Evolutionary conservation across 1,140 invertebrate species (phyloP).

Genomic region (Doryteuthis pealeii): DNA sequence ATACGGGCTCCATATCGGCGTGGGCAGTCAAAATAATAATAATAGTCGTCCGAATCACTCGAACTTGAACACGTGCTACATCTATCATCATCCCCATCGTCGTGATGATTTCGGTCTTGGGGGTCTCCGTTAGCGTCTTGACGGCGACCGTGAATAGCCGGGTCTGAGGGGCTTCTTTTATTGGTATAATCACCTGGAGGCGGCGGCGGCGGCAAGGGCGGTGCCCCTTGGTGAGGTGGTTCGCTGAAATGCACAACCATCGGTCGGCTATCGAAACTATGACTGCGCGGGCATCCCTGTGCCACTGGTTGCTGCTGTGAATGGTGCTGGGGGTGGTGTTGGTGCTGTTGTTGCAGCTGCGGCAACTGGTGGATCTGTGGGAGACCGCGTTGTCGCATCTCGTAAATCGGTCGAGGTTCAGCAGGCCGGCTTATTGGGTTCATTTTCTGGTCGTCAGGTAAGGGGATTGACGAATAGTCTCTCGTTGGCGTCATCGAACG

Average conservation of each 20-base stretch:
- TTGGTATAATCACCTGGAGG: background rate
- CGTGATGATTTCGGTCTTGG: background rate
- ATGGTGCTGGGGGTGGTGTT: slow-evolving; percentile 7
- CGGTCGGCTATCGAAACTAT: slow-evolving; percentile 50
- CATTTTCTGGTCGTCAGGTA: slow-evolving; percentile 50
- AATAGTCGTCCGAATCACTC: slow-evolving; percentile 49
- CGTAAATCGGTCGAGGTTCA: background rate
- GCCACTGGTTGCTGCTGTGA: slow-evolving; percentile 24
- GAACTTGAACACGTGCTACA: slow-evolving; percentile 56
- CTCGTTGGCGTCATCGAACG: slow-evolving; percentile 27
- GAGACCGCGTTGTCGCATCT: background rate
- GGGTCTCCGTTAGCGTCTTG: too few relatives aligned
- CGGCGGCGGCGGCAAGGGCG: slow-evolving; percentile 19
- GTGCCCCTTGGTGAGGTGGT: background rate
- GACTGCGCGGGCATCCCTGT: slow-evolving; percentile 44
- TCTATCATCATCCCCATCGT: slow-evolving; percentile 38
- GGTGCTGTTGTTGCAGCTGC: background rate
- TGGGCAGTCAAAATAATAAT: slow-evolving; percentile 42
- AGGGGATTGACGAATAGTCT: slow-evolving; percentile 24
- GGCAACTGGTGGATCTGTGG: background rate
- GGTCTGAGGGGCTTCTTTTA: slow-evolving; percentile 6
- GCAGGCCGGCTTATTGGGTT: slow-evolving; percentile 50
- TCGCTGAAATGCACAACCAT: slow-evolving; percentile 11
- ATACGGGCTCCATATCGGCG: slow-evolving; percentile 35
- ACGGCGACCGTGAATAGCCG: background rate